Base-by-base conservation (phyloP, 2,888 invertebrate species). In the Antitype chi region DNA sequence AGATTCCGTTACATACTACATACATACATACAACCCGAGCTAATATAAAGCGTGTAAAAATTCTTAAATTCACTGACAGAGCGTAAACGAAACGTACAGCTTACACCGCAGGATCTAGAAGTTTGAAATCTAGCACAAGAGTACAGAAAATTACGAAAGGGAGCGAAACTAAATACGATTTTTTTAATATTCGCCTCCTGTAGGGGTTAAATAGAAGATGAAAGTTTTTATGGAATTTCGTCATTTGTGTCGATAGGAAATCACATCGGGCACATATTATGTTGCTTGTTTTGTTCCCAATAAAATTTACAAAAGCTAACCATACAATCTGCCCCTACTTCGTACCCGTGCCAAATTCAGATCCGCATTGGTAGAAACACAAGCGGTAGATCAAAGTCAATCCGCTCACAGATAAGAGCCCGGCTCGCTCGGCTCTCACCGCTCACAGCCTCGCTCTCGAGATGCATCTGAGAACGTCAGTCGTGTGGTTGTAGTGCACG, bases 351-450 rank as follows among this genome's bases (percentile, higher is more conserved):
- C 82, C 86, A 75, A 85, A 78, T 76, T 64, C 32, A 67, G 62
- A 76, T 53, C 60, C 63, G 55, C 74, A 82, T 74, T 70, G 43
- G 71, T 38, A 74, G 82, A 85, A 82, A 85, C 81, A 74, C 66
- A 77, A 80, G 77, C 66, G 53, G 82, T 82, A 81, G 82, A 88
- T 87, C 87, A 88, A 87, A 87, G 87, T 87, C 87, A 71, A 80
- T 77, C 78, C 57, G 57, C 52, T 75, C 75, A 57, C 78, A 77
- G 88, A 88, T 87, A 87, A 86, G 76, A 72, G 81, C 59, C 25
- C 67, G 55, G 77, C 55, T 73, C 52, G 52, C 75, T 63, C 59
- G 23, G 70, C 64, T 74, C 64, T 59, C 74, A 52, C 69, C 17
- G 63, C 63, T 70, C 81, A 66, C 75, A 38, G 63, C 72, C 60